Conservation (phyloP, 1,140 invertebrate species). For the Oreohelix idahoensis region DNA sequence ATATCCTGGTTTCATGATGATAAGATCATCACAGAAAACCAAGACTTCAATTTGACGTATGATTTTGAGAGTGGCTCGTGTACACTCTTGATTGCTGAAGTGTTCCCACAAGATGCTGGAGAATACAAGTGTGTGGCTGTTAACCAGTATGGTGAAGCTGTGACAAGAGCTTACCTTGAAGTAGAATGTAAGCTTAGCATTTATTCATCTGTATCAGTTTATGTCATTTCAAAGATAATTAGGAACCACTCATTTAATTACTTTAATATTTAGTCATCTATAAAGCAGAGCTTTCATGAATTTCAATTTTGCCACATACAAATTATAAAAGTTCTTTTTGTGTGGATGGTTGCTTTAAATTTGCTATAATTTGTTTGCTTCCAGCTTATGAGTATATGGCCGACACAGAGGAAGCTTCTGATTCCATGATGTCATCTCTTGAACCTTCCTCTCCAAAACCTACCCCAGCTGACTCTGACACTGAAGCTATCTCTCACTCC, state of each 20-base stretch:
- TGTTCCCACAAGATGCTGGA: constrained; percentile 94
- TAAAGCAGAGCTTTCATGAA: too few species aligned
- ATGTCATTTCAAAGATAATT: not conserved
- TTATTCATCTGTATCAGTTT: not conserved
- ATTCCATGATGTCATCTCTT: constrained; percentile 66
- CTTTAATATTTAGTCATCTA: too few species aligned
- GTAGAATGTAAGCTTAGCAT: constrained; percentile 77
- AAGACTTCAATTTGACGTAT: constrained; percentile 68
- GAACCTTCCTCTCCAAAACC: constrained; percentile 64
- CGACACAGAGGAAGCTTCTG: constrained; percentile 85
- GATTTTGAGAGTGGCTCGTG: constrained; percentile 62
- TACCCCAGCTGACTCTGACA: constrained; percentile 62
- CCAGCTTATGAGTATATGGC: constrained; percentile 93
- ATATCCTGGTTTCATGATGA: constrained; percentile 80
- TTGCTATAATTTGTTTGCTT: too few species aligned
- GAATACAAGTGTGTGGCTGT: constrained; percentile 93
- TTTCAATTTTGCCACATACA: too few species aligned
- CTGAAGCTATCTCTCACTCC: constrained; percentile 51
- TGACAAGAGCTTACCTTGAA: constrained; percentile 82
- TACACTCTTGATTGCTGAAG: constrained; percentile 67
- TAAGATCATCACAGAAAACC: constrained; percentile 78
- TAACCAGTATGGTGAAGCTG: constrained; percentile 90
- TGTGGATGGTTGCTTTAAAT: too few species aligned
- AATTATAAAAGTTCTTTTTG: too few species aligned
- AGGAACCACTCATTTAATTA: too few species aligned